These are phyloP conservation scores for Acholoe squamosa DNA, from an alignment of 2,888 invertebrate genomes.

Conservation along the genomic window DNA sequence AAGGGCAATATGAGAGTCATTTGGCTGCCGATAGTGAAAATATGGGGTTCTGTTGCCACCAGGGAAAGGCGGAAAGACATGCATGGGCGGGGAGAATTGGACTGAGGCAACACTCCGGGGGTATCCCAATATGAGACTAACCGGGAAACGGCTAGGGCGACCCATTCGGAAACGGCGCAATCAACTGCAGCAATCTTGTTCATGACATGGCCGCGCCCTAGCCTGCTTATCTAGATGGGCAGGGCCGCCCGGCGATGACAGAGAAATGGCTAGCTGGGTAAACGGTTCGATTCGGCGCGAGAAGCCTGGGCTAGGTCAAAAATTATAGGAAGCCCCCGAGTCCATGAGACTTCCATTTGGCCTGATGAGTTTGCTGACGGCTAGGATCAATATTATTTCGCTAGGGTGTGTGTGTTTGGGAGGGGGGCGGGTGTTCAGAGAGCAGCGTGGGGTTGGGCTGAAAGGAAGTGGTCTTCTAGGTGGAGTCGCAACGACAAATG, in stretches of 20 bases:
- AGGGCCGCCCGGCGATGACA: conserved; percentile 32
- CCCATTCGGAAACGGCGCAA: conserved; percentile 4
- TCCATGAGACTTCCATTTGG: conserved; percentile 43
- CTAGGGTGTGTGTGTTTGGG: not conserved
- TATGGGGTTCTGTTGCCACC: no score
- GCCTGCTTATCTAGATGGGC: not conserved
- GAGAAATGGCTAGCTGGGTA: conserved; percentile 30
- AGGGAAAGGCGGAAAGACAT: no score
- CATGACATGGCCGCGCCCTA: not conserved
- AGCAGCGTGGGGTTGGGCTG: not conserved
- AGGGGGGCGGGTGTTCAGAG: not conserved
- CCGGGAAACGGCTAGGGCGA: not conserved
- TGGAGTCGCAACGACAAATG: not conserved
- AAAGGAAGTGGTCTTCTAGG: not conserved
- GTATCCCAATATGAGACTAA: not conserved
- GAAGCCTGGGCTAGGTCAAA: conserved; percentile 8
- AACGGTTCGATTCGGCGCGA: conserved; percentile 43
- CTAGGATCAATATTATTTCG: conserved; percentile 50
- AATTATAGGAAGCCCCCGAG: conserved; percentile 32
- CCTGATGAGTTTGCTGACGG: conserved; percentile 53
- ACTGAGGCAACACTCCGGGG: not conserved
- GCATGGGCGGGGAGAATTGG: not conserved
- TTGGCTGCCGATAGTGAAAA: no score
- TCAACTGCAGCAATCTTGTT: conserved; percentile 13
- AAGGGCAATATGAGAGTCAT: no score